Percentiles rank a stretch among this genome's conserved stretches.
phyloP scores from a whole-genome alignment of 2,797 vertebrate genomes.

The Gymnoscopelus braueri region DNA sequence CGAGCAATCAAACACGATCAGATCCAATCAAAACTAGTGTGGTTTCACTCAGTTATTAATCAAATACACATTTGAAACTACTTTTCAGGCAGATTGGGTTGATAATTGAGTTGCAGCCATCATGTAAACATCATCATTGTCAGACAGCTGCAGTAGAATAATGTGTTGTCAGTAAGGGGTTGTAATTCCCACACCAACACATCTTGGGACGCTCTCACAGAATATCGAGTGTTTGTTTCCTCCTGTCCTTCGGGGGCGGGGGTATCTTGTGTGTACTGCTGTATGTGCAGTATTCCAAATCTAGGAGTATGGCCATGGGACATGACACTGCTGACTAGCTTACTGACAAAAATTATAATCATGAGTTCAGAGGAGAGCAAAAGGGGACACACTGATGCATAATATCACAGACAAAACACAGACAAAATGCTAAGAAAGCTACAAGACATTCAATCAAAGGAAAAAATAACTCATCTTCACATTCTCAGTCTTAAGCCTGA shows the following conservation, averaged over 20 bases:
- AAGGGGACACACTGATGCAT: constrained; percentile 20
- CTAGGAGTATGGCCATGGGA: constrained; percentile 64
- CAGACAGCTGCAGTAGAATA: background rate
- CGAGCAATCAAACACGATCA: background rate
- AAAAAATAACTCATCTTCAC: constrained; percentile 21
- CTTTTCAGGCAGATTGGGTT: background rate
- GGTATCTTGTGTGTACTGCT: constrained; percentile 43
- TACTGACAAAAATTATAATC: constrained; percentile 64
- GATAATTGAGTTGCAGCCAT: constrained; percentile 3
- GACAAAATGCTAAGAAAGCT: constrained; percentile 18
- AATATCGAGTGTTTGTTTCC: constrained; percentile 16
- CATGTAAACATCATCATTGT: background rate
- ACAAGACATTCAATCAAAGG: constrained; percentile 35
- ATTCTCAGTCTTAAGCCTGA: too few relatives aligned
- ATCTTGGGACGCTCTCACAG: constrained; percentile 30
- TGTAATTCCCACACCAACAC: constrained; percentile 30
- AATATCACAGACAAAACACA: constrained; percentile 28
- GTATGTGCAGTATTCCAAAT: constrained; percentile 52
- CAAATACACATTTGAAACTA: background rate
- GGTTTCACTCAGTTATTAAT: background rate
- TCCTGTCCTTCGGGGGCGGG: constrained; percentile 25
- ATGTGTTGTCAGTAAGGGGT: background rate
- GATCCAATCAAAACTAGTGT: background rate
- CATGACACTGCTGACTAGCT: constrained; percentile 73
- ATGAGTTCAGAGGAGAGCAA: constrained; percentile 54